These are phyloP conservation scores for Crocallis elinguaria DNA, from an alignment of 2,888 invertebrate genomes.

Conservation along the genomic window DNA sequence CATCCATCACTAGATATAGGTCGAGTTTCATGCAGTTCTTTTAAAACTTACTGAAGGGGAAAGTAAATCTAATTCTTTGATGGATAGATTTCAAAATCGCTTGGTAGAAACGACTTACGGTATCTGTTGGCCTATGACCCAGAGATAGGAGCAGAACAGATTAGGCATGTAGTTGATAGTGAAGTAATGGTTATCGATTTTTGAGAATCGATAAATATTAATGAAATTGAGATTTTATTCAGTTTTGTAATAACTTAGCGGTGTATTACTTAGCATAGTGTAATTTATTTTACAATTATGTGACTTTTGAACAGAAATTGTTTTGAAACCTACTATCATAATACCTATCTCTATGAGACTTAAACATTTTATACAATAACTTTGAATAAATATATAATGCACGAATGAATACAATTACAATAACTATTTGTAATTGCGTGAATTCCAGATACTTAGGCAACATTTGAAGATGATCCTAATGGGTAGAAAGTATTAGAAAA, in stretches of 20 bases:
- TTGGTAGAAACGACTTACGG: slow-evolving; percentile 58
- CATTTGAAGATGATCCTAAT: no score
- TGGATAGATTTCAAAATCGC: slow-evolving; percentile 47
- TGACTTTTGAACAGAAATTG: no score
- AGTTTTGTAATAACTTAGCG: neutral
- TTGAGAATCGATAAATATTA: slow-evolving; percentile 3
- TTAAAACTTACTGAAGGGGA: slow-evolving; percentile 45
- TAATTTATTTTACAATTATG: neutral
- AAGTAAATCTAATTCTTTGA: slow-evolving; percentile 52
- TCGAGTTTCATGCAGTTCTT: slow-evolving; percentile 59
- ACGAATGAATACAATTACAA: no score
- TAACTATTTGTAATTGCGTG: no score
- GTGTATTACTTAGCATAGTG: slow-evolving; percentile 1
- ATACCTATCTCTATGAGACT: no score
- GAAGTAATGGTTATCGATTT: slow-evolving; percentile 28
- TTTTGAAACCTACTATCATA: no score
- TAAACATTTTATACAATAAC: no score
- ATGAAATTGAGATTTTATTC: neutral
- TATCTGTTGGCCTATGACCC: slow-evolving; percentile 74
- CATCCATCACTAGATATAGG: slow-evolving; percentile 70
- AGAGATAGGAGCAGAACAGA: slow-evolving; percentile 66
- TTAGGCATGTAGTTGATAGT: slow-evolving; percentile 60
- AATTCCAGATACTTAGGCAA: no score
- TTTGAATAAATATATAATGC: no score
- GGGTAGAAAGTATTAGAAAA: no score